Conservation (phyloP, 2,797 vertebrate species). For the Melanotaenia nigrans region DNA sequence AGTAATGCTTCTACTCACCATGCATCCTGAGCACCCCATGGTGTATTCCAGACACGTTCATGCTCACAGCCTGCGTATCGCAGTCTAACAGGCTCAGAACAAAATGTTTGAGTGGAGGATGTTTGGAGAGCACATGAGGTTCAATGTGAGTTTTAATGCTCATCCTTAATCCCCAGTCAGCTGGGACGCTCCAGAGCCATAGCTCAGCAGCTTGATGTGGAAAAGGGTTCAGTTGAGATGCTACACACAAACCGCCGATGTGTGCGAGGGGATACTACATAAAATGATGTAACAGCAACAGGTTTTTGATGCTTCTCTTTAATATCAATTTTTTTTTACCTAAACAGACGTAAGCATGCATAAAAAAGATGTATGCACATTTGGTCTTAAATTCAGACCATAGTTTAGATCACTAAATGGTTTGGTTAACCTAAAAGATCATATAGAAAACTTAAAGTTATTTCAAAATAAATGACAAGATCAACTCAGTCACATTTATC, state of each 20-base stretch:
- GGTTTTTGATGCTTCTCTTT: constrained; percentile 25
- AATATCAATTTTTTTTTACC: constrained; percentile 32
- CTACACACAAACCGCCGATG: constrained; percentile 25
- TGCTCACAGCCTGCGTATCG: constrained; percentile 28
- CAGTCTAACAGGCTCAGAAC: constrained; percentile 12
- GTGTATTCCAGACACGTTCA: constrained; percentile 67
- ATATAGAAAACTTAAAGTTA: neutral
- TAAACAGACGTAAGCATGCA: constrained; percentile 1
- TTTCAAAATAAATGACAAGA: neutral
- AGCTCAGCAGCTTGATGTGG: constrained; percentile 44
- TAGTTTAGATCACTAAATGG: neutral
- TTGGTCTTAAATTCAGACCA: neutral
- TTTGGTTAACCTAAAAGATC: neutral
- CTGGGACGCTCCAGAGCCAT: constrained; percentile 47
- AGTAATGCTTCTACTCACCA: constrained; percentile 45
- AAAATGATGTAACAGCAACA: constrained; percentile 4
- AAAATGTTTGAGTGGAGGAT: constrained; percentile 31
- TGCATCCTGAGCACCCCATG: constrained; percentile 70
- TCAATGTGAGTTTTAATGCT: constrained; percentile 75
- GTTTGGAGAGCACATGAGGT: constrained; percentile 62
- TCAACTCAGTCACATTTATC: constrained; percentile 27
- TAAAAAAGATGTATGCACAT: neutral
- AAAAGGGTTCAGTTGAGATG: constrained; percentile 45
- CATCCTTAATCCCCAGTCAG: constrained; percentile 70
- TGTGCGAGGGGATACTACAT: neutral